phyloP scores from a whole-genome alignment of 2,113 vertebrate genomes.

The Dromas ardeola region DNA sequence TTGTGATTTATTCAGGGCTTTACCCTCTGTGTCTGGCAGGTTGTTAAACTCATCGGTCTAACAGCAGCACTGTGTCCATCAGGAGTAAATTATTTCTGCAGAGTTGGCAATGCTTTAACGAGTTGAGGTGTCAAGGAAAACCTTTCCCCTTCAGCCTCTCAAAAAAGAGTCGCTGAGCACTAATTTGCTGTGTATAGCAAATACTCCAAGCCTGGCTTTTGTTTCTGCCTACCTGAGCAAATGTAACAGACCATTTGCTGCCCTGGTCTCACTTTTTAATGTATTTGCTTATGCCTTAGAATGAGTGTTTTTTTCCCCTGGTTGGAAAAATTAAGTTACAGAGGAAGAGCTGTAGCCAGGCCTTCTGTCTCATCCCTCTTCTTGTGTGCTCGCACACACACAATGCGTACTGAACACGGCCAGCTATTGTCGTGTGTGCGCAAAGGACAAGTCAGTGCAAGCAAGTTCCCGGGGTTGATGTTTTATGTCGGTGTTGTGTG shows the following conservation, averaged over 20 bases:
- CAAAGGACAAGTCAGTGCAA: accelerated
- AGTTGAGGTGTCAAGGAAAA: not conserved
- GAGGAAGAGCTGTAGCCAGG: not conserved
- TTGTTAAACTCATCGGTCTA: not conserved
- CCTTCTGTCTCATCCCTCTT: not conserved
- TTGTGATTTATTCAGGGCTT: constrained; percentile 71
- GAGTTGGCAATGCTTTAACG: not conserved
- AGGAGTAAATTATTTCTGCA: not conserved
- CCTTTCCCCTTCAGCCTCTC: not conserved
- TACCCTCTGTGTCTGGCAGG: not conserved
- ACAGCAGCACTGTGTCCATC: not conserved
- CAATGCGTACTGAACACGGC: too few species aligned
- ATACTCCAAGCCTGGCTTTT: not conserved
- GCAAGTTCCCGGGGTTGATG: accelerated
- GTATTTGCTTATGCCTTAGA: not conserved
- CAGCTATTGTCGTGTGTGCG: accelerated
- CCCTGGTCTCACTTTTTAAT: not conserved
- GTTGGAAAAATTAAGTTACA: not conserved
- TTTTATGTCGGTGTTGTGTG: accelerated
- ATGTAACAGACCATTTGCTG: not conserved
- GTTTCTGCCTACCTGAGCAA: constrained; percentile 28
- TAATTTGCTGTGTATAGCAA: not conserved
- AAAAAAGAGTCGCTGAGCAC: not conserved
- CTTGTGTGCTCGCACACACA: accelerated
- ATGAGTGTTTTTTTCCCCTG: not conserved